Percentiles rank a stretch among this genome's conserved stretches.
Conservation (phyloP, 2,797 vertebrate species). For the Rhinogobio ventralis region DNA sequence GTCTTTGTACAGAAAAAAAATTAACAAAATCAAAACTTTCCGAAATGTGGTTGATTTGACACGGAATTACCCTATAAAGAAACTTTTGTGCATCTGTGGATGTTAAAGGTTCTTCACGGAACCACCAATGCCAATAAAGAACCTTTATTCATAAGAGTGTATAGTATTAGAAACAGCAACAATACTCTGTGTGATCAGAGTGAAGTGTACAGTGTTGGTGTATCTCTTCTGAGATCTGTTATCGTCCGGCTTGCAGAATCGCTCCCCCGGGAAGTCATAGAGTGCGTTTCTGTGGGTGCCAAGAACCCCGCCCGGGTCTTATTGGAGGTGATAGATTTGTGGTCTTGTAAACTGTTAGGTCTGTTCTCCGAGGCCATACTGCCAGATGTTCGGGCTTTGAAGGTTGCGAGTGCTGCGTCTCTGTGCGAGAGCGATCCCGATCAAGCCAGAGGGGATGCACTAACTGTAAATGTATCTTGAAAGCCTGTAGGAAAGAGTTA, state of each 20-base stretch:
- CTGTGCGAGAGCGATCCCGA: constrained; percentile 46
- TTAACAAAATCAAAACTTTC: too few species aligned
- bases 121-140: background rate
- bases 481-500: constrained; percentile 16
- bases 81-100: background rate
- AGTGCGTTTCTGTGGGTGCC: constrained; percentile 44
- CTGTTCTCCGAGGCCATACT: constrained; percentile 44
- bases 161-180: background rate
- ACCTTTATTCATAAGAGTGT: background rate
- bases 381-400: constrained; percentile 53
- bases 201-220: constrained; percentile 59
- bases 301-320: constrained; percentile 48
- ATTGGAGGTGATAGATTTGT: constrained; percentile 63
- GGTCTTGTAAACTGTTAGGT: constrained; percentile 64
- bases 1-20: too few species aligned
- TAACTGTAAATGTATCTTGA: constrained; percentile 16
- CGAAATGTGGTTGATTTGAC: too few species aligned
- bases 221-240: constrained; percentile 41
- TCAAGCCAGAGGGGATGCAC: constrained; percentile 28
- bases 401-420: constrained; percentile 36
- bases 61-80: too few species aligned
- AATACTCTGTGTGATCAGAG: background rate
- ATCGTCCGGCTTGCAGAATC: constrained; percentile 17
- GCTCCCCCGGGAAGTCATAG: constrained; percentile 49
- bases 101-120: background rate